Evolutionary conservation across 2,888 invertebrate species (phyloP).

Genomic region (Agrochola lychnidis): DNA sequence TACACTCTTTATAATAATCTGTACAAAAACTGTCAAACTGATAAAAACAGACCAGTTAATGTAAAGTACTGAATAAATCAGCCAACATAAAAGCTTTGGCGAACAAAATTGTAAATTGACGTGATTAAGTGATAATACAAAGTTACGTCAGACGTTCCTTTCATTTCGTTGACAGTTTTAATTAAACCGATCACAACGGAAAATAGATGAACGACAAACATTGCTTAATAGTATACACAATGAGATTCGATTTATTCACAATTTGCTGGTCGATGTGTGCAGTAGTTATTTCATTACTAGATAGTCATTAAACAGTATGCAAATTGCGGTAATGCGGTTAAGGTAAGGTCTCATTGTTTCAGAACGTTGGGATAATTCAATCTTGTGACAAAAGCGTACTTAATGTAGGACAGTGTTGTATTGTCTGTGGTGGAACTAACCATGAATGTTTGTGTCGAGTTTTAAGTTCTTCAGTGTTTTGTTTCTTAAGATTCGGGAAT

Average conservation of each 20-base stretch:
- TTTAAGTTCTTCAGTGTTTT: neutral
- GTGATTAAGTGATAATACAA: constrained; percentile 25
- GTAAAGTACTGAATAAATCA: neutral
- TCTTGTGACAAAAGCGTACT: constrained; percentile 39
- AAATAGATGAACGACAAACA: constrained; percentile 65
- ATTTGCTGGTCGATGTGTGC: constrained; percentile 57
- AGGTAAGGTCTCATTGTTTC: constrained; percentile 49
- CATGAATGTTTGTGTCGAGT: neutral
- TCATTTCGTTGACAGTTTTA: constrained; percentile 57
- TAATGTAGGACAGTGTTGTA: constrained; percentile 27
- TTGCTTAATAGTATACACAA: constrained; percentile 56
- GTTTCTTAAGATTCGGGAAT: neutral
- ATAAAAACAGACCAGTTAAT: constrained; percentile 1
- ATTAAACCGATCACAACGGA: constrained; percentile 58
- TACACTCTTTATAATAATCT: neutral
- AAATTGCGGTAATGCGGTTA: constrained; percentile 54
- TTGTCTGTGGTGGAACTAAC: constrained; percentile 20
- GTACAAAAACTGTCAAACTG: neutral
- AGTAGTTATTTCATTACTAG: constrained; percentile 65
- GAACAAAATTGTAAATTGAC: constrained; percentile 11
- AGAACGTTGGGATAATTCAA: constrained; percentile 50
- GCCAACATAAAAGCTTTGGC: constrained; percentile 14
- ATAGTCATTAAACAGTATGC: constrained; percentile 62
- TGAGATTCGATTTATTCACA: constrained; percentile 67
- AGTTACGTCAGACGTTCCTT: constrained; percentile 14